These are phyloP conservation scores for Plutella xylostella DNA, from an alignment of 2,888 invertebrate genomes.

Conservation along the genomic window DNA sequence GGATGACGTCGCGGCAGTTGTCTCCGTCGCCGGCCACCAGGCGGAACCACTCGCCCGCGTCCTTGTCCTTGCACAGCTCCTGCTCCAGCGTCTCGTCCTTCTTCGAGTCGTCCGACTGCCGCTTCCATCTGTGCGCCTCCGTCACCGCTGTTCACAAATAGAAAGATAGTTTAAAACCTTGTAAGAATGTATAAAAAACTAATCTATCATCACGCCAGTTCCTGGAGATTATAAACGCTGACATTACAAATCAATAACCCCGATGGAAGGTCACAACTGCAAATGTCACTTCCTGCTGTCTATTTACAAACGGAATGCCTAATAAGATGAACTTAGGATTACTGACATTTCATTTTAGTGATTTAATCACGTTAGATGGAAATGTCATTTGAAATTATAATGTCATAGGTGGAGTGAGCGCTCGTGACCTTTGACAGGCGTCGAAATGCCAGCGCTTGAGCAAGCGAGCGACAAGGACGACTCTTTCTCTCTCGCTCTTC, in stretches of 20 bases:
- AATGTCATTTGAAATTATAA: conserved; percentile 53
- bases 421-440: conserved; percentile 63
- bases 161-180: too few relatives aligned
- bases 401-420: conserved; percentile 60
- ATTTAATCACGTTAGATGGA: conserved; percentile 29
- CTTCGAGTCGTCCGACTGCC: conserved; percentile 78
- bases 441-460: conserved; percentile 65
- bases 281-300: too few relatives aligned
- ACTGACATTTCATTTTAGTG: conserved; percentile 15
- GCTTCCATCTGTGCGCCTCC: conserved; percentile 70
- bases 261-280: too few relatives aligned
- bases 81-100: conserved; percentile 90
- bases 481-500: conserved; percentile 48
- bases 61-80: conserved; percentile 94
- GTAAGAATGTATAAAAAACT: too few relatives aligned
- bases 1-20: conserved; percentile 94
- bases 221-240: too few relatives aligned
- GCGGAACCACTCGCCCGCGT: conserved; percentile 95
- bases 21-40: conserved; percentile 90
- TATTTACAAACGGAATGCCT: too few relatives aligned
- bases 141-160: conserved; percentile 44
- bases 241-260: too few relatives aligned
- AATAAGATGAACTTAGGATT: not conserved
- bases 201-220: too few relatives aligned
- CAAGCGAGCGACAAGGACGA: conserved; percentile 65